These are phyloP conservation scores for Ochlodes sylvanus DNA, from an alignment of 2,888 invertebrate genomes.

Conservation along the genomic window DNA sequence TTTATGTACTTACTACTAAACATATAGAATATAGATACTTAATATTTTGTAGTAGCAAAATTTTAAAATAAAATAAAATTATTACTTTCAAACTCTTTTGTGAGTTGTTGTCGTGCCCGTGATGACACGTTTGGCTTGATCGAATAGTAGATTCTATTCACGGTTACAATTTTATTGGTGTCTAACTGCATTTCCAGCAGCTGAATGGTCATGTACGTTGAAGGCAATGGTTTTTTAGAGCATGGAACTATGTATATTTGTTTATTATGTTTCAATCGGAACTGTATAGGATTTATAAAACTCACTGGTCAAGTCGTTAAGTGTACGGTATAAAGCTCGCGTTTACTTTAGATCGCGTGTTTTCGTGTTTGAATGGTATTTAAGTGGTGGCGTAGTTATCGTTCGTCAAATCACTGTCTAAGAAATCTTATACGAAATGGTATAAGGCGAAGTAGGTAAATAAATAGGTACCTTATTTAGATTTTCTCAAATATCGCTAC, in stretches of 20 bases:
- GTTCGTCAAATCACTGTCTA: conserved; percentile 30
- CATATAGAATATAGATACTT: too few relatives aligned
- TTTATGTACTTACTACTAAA: too few relatives aligned
- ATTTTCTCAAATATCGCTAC: background rate
- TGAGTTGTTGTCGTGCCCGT: too few relatives aligned
- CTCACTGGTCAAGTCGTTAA: background rate
- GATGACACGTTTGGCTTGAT: too few relatives aligned
- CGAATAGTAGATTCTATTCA: too few relatives aligned
- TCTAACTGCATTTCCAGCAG: background rate
- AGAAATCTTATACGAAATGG: conserved; percentile 4
- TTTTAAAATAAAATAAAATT: too few relatives aligned
- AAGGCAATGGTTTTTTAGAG: background rate
- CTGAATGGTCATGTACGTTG: background rate
- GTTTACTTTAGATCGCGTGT: conserved; percentile 39
- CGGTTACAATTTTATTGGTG: too few relatives aligned
- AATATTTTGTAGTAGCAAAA: too few relatives aligned
- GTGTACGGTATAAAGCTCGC: conserved; percentile 4
- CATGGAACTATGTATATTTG: background rate
- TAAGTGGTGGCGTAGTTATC: conserved; percentile 39
- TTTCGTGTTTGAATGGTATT: conserved; percentile 42
- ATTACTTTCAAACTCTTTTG: too few relatives aligned
- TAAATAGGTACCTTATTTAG: background rate
- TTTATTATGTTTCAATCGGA: background rate
- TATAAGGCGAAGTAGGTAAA: background rate
- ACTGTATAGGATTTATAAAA: background rate